A percentile compares a stretch with the other conserved stretches of the same genome.
Evolutionary conservation across 2,113 vertebrate species (phyloP).

Genomic region (Phaethon lepturus): DNA sequence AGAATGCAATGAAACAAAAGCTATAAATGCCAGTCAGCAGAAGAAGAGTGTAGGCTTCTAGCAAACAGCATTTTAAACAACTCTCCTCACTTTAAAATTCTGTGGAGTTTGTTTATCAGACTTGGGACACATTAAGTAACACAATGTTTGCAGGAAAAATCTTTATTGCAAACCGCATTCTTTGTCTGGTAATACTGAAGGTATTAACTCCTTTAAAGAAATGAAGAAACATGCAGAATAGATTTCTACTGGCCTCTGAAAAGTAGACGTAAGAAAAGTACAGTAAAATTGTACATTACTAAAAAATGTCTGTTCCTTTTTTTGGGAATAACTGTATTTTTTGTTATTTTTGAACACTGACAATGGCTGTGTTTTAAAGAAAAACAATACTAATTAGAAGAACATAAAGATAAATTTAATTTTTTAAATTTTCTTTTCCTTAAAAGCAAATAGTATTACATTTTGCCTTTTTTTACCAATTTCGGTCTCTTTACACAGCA

Average conservation of each 20-base stretch:
- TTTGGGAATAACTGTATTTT: background rate
- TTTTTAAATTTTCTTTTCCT: background rate
- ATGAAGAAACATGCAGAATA: background rate
- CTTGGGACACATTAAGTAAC: background rate
- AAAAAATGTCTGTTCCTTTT: background rate
- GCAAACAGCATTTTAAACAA: background rate
- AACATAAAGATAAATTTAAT: background rate
- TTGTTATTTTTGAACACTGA: background rate
- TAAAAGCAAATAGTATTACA: background rate
- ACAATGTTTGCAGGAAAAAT: background rate
- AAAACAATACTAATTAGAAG: background rate
- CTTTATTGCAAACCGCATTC: background rate
- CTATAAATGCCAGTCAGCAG: background rate
- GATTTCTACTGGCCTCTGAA: background rate
- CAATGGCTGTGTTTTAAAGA: background rate
- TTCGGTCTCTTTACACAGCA: background rate
- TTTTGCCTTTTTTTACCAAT: background rate
- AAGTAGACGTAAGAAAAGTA: background rate
- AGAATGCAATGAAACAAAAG: background rate
- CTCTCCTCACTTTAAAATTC: background rate
- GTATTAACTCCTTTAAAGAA: background rate
- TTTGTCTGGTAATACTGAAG: background rate
- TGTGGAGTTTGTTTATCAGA: background rate
- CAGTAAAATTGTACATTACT: background rate
- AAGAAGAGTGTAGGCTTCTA: background rate